Percentiles rank a stretch among this genome's conserved stretches.
Evolutionary conservation across 2,797 vertebrate species (phyloP).

Genomic region (Artibeus jamaicensis): DNA sequence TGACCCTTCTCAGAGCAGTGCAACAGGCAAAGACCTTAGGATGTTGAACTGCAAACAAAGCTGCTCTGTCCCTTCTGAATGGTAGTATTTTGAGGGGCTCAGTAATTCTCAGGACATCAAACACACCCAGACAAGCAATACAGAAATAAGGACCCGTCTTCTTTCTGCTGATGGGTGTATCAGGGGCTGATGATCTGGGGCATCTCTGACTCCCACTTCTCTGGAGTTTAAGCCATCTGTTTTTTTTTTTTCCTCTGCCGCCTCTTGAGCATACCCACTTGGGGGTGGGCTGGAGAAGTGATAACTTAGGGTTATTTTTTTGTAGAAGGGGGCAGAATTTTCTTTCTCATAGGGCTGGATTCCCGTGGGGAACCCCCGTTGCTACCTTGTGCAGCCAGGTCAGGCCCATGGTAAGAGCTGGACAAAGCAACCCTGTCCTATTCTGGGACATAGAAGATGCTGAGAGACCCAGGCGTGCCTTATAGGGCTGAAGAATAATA

Average conservation of each 20-base stretch:
- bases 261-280: not conserved
- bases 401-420: not conserved
- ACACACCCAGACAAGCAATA: not conserved
- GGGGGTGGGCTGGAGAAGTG: not conserved
- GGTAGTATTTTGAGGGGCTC: not conserved
- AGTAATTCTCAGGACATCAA: not conserved
- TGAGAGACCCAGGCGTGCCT: not conserved
- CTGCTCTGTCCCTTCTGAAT: not conserved
- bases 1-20: not conserved
- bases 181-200: not conserved
- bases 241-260: not conserved
- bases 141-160: not conserved
- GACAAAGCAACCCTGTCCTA: not conserved
- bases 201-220: not conserved
- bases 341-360: not conserved
- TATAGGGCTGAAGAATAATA: accelerated
- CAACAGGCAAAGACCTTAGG: not conserved
- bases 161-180: not conserved
- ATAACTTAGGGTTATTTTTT: not conserved
- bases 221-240: not conserved
- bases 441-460: not conserved
- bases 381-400: not conserved
- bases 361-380: not conserved
- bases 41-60: not conserved
- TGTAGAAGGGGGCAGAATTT: not conserved